Evolutionary conservation across 2,113 vertebrate species (phyloP).

Genomic region (Myiozetetes cayanensis): DNA sequence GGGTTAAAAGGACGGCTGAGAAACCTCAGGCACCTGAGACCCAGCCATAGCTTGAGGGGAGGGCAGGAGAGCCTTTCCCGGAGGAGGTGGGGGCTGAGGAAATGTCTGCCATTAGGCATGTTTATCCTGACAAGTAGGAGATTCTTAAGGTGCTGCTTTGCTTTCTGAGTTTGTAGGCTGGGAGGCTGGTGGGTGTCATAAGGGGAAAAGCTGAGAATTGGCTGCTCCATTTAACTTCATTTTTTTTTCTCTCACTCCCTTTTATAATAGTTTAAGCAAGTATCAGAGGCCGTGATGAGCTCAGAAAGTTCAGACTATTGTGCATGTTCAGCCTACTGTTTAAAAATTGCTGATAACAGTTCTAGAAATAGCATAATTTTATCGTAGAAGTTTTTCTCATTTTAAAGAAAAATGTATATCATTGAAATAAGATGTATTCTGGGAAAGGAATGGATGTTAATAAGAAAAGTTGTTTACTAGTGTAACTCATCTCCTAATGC

Average conservation of each 20-base stretch:
- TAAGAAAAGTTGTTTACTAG: neutral
- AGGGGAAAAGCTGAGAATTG: constrained; percentile 14
- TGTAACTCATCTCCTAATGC: neutral
- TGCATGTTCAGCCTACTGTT: neutral
- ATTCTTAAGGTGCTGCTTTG: neutral
- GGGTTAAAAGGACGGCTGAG: neutral
- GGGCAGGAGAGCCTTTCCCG: neutral
- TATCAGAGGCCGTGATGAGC: neutral
- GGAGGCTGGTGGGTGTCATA: neutral
- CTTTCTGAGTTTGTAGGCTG: neutral
- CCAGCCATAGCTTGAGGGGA: neutral
- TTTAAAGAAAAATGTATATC: neutral
- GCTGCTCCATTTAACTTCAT: constrained; percentile 9
- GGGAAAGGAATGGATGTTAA: neutral
- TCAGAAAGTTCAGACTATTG: neutral
- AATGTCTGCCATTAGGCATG: neutral
- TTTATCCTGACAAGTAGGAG: constrained; percentile 18
- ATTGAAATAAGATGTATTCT: neutral
- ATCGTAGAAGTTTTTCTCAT: neutral
- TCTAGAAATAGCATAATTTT: neutral
- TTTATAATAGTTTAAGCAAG: constrained; percentile 1
- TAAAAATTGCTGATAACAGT: neutral
- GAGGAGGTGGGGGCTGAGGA: neutral
- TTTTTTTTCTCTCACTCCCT: too few species aligned
- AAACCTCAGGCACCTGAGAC: neutral